These are phyloP conservation scores for Dendropsophus ebraccatus DNA, from an alignment of 2,113 vertebrate species.

Conservation along the genomic window DNA sequence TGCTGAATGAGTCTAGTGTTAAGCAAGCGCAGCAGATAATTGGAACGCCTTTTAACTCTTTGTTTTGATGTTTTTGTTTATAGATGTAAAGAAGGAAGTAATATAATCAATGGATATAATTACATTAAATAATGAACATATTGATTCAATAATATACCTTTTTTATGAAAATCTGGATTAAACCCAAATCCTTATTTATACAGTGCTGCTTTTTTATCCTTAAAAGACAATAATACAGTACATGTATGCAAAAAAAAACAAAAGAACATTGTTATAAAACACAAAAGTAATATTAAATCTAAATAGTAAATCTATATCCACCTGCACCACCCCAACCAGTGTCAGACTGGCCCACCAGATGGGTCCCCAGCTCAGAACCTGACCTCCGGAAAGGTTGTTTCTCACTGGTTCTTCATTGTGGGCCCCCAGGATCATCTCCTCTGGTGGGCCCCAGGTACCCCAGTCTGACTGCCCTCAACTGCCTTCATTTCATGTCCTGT, in stretches of 20 bases:
- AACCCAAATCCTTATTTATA: slow-evolving; percentile 6
- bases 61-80: not conserved
- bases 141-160: not conserved
- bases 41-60: slow-evolving; percentile 11
- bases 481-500: too few relatives aligned
- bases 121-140: not conserved
- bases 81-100: not conserved
- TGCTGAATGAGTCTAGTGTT: not conserved
- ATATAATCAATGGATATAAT: not conserved
- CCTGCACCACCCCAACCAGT: too few relatives aligned
- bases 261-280: not conserved
- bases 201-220: not conserved
- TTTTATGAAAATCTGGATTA: not conserved
- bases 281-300: too few relatives aligned
- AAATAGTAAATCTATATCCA: too few relatives aligned
- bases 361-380: too few relatives aligned
- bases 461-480: too few relatives aligned
- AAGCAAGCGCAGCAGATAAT: not conserved
- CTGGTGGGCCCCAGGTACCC: too few relatives aligned
- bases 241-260: not conserved
- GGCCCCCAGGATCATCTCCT: too few relatives aligned
- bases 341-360: too few relatives aligned
- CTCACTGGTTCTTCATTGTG: too few relatives aligned
- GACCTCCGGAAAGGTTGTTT: too few relatives aligned
- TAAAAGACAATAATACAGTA: not conserved